Conservation (phyloP, 2,797 vertebrate species). For the Artibeus jamaicensis region DNA sequence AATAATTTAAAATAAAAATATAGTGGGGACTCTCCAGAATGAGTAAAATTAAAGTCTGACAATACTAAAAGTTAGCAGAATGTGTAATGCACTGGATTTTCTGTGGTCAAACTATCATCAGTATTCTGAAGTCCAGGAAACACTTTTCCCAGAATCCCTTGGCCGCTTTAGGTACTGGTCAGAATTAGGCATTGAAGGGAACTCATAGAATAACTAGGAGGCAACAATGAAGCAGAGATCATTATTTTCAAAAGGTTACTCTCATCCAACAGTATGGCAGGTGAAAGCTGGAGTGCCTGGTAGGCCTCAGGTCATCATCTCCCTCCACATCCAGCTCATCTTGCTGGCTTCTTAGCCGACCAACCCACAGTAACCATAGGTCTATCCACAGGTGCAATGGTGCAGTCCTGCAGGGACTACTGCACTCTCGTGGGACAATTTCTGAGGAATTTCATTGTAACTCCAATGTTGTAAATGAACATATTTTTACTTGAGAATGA, state of each 20-base stretch:
- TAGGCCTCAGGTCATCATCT: not conserved
- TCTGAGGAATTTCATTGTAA: not conserved
- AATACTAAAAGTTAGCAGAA: not conserved
- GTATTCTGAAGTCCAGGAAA: not conserved
- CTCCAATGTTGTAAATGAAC: not conserved
- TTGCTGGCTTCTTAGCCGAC: not conserved
- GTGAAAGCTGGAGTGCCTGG: not conserved
- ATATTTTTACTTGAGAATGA: not conserved
- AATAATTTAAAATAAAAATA: not conserved
- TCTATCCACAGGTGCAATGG: not conserved
- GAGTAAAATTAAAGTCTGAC: not conserved
- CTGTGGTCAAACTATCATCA: not conserved
- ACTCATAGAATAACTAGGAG: not conserved
- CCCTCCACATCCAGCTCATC: not conserved
- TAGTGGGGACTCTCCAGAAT: not conserved
- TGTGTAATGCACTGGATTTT: not conserved
- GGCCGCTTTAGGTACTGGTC: not conserved
- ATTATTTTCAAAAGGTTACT: not conserved
- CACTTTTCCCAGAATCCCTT: not conserved
- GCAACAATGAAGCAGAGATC: not conserved
- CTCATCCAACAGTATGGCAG: not conserved
- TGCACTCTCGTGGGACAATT: not conserved
- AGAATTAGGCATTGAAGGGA: not conserved
- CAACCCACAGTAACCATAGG: not conserved
- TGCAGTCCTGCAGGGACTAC: not conserved